These are phyloP conservation scores for Andrena haemorrhoa DNA, from an alignment of 2,888 invertebrate genomes.

Conservation along the genomic window DNA sequence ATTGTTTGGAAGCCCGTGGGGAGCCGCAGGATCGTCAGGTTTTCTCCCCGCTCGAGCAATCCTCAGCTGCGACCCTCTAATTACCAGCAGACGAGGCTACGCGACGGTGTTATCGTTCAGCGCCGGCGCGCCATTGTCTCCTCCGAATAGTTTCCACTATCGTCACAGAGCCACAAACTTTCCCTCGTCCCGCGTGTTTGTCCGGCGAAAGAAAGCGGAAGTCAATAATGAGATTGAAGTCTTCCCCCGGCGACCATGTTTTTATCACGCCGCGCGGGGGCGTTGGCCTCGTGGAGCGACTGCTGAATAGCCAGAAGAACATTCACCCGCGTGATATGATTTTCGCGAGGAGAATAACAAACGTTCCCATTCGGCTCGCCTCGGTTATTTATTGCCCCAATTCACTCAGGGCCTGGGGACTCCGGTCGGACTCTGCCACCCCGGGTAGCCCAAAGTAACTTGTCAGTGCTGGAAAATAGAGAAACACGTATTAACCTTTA, in stretches of 20 bases:
- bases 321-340: constrained; percentile 19
- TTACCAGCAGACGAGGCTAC: not conserved
- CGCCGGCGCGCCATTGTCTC: not conserved
- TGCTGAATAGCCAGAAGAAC: constrained; percentile 23
- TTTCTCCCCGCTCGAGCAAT: constrained; percentile 2
- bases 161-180: not conserved
- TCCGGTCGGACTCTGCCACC: not conserved
- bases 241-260: not conserved
- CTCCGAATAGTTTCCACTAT: not conserved
- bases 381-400: constrained; percentile 18
- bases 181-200: not conserved
- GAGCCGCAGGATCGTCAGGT: not conserved
- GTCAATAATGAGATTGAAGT: constrained; percentile 42
- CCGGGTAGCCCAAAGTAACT: too few species aligned
- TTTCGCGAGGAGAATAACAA: constrained; percentile 18
- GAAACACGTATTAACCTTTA: too few species aligned
- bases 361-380: not conserved
- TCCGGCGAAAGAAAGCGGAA: constrained; percentile 6
- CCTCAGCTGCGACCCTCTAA: constrained; percentile 8
- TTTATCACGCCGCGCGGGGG: constrained; percentile 6
- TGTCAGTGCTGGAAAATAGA: too few species aligned
- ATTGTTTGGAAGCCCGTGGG: not conserved
- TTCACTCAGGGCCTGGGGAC: not conserved
- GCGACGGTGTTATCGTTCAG: not conserved
- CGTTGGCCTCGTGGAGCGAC: constrained; percentile 27